Evolutionary conservation across 2,797 vertebrate genomes (phyloP), one percentile per base, ranked within the genome.

Genomic region (Novumbra hubbsi): DNA sequence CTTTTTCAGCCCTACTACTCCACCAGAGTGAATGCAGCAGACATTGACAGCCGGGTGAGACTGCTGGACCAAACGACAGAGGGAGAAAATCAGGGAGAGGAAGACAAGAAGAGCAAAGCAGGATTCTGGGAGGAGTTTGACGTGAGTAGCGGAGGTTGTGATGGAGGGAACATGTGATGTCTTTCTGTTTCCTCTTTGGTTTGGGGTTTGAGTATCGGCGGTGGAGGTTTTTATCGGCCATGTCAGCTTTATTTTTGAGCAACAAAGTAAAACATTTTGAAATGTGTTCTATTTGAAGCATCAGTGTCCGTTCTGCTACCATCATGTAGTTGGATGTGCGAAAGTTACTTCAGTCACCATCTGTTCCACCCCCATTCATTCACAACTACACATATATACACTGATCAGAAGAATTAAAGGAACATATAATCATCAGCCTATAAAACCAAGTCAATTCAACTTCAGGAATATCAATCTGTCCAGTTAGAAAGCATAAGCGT

Each of bases 121-220:
- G 98, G 98, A 73, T 99, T 99, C 92, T 98, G 97, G 96, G 97
- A 99, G 81, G 98, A 99, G 88, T 99, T 99, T 89, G 98, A 99
- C 24, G 97, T 99, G 80, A 92, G 93, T 78, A 3, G 11, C 32
- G 16, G 2, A 64, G 2, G 28, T 19, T 30, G 5, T 65, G 63
- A 64, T 64, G 30, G 28, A 19, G 5, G 28, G 63, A 19, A 65
- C 15, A 65, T 30, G 63, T 19, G 15, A 65, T 65, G 55, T 11
- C 17, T 65, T 12, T 45, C 41, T 14, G 41, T 45, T 45, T 45
- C 41, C 3, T 45, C 41, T 6, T 45, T 45, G 11, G 41, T 45
- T 45, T 45, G 41, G 41, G 11, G 4, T 45, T 45, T 57, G 7
- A 24, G 8, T 12, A 21, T 60, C 62, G 68, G 9, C 70, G 32